A percentile compares a stretch with the other conserved stretches of the same genome.
Conservation (phyloP, 1,140 invertebrate genomes). For the Tyrophagus putrescentiae region DNA sequence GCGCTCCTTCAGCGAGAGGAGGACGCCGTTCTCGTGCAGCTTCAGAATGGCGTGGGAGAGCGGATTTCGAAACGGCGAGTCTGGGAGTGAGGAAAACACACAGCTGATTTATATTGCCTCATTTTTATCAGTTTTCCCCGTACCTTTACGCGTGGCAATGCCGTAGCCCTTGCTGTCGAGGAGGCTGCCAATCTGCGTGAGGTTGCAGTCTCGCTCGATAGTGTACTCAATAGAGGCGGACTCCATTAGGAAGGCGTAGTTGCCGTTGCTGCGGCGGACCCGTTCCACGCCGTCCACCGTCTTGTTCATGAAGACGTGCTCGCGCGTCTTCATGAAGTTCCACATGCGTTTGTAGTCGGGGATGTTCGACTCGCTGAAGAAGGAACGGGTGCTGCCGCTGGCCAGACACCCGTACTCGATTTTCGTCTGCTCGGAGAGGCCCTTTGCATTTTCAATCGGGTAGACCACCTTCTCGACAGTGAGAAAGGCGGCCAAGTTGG, state of each 20-base stretch:
- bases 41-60: constrained; percentile 35
- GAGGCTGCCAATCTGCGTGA: constrained; percentile 91
- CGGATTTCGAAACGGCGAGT: constrained; percentile 16
- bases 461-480: constrained; percentile 42
- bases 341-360: constrained; percentile 64
- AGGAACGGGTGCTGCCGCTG: constrained; percentile 36
- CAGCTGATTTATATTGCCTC: too few relatives aligned
- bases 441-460: constrained; percentile 41
- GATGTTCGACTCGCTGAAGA: constrained; percentile 62
- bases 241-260: constrained; percentile 56
- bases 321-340: constrained; percentile 60
- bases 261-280: constrained; percentile 46
- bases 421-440: constrained; percentile 40
- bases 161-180: constrained; percentile 63
- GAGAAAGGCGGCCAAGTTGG: constrained; percentile 42
- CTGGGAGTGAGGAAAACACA: too few relatives aligned
- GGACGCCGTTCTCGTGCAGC: constrained; percentile 35
- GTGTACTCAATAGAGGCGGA: constrained; percentile 92
- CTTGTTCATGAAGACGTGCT: constrained; percentile 57
- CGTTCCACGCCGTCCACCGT: constrained; percentile 69
- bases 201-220: constrained; percentile 86
- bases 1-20: constrained; percentile 34
- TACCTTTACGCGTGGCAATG: constrained; percentile 30
- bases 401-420: constrained; percentile 41
- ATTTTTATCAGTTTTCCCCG: too few relatives aligned